phyloP scores from a whole-genome alignment of 1,140 invertebrate species.

The Idris sp. region DNA sequence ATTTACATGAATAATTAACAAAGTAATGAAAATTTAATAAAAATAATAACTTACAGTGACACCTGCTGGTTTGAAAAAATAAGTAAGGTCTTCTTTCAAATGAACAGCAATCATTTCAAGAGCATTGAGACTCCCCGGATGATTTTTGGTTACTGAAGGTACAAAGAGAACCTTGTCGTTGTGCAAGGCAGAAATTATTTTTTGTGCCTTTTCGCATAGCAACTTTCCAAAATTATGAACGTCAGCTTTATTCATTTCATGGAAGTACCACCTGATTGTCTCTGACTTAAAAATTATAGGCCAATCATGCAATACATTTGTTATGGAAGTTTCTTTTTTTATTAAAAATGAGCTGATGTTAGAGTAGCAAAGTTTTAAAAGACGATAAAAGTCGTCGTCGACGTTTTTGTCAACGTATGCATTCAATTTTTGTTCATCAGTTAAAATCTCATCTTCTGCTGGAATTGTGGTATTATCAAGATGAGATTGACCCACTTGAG shows the following conservation, averaged over 20 bases:
- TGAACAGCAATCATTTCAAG: background rate
- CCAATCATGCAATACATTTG: background rate
- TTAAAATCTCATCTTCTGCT: background rate
- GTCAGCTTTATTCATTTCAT: background rate
- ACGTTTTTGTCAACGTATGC: background rate
- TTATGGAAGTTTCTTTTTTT: background rate
- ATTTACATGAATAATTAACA: too few species aligned
- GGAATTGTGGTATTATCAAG: background rate
- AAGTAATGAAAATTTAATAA: too few species aligned
- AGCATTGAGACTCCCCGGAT: background rate
- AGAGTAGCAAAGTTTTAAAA: background rate
- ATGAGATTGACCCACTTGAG: too few species aligned
- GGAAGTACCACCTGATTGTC: conserved; percentile 3
- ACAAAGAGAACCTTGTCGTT: background rate
- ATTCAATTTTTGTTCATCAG: conserved; percentile 3
- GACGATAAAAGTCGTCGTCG: background rate
- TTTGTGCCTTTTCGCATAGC: conserved; percentile 1
- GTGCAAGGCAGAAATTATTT: background rate
- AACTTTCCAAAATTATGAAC: background rate
- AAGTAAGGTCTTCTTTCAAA: background rate
- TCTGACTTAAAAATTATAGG: conserved; percentile 1
- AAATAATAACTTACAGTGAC: too few species aligned
- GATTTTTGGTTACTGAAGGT: background rate
- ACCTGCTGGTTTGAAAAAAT: background rate
- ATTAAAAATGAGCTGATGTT: background rate